A percentile compares a stretch with the other conserved stretches of the same genome.
phyloP scores from a whole-genome alignment of 2,888 invertebrate genomes.

The Phania funesta region DNA sequence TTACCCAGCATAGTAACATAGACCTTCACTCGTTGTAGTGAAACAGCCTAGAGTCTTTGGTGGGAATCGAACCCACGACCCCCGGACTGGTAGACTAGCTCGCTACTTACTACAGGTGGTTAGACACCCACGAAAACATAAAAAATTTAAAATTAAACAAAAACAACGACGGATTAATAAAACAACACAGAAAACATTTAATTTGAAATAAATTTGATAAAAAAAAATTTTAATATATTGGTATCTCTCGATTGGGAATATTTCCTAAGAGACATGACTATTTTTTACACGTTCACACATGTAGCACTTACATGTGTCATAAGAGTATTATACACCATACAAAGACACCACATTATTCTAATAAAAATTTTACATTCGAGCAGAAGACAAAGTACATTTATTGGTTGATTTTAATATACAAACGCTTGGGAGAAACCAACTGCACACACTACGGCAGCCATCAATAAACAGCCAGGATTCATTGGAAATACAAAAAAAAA shows the following conservation, averaged over 20 bases:
- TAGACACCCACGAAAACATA: no score
- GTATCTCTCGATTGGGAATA: constrained; percentile 15
- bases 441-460: constrained; percentile 14
- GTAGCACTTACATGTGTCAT: constrained; percentile 51
- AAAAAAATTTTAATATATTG: background rate
- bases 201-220: background rate
- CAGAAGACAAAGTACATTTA: constrained; percentile 40
- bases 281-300: constrained; percentile 55
- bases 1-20: no score
- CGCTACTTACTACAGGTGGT: no score
- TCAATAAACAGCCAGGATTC: constrained; percentile 55
- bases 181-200: no score
- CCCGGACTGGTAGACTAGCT: no score
- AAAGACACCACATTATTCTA: constrained; percentile 47
- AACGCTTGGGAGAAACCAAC: background rate
- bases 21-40: no score
- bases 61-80: no score
- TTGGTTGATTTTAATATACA: background rate
- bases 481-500: constrained; percentile 37
- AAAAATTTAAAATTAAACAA: no score
- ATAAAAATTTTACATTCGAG: constrained; percentile 61
- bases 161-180: no score
- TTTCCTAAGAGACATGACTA: constrained; percentile 47
- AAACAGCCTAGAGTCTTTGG: no score
- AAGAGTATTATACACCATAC: constrained; percentile 3